Evolutionary conservation across 2,113 vertebrate genomes (phyloP).

Genomic region (Trematomus loennbergii): DNA sequence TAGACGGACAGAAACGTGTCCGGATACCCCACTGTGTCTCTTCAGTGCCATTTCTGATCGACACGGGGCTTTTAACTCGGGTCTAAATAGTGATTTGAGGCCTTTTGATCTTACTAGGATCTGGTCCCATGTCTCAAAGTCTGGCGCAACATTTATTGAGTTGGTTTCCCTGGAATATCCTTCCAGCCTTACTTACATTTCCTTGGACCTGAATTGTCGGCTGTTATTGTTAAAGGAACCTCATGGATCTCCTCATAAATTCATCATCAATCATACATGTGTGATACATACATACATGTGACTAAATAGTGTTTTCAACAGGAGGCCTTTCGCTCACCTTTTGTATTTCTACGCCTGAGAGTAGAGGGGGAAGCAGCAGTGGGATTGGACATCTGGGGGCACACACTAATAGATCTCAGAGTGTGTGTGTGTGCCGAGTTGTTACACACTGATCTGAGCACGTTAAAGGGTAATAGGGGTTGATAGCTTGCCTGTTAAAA

Average conservation of each 20-base stretch:
- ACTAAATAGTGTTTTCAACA: too few relatives aligned
- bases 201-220: too few relatives aligned
- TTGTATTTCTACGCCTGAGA: conserved; percentile 24
- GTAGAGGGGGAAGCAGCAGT: too few relatives aligned
- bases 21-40: conserved; percentile 60
- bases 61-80: conserved; percentile 67
- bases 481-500: conserved; percentile 60
- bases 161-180: too few relatives aligned
- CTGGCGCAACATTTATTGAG: too few relatives aligned
- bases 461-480: conserved; percentile 58
- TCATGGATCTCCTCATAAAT: too few relatives aligned
- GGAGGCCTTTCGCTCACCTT: conserved; percentile 53
- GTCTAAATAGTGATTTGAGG: conserved; percentile 43
- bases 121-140: too few relatives aligned
- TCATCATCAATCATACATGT: too few relatives aligned
- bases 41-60: conserved; percentile 69
- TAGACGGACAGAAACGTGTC: not conserved
- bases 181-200: too few relatives aligned
- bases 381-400: conserved; percentile 17
- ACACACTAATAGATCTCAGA: conserved; percentile 58
- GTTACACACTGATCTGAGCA: conserved; percentile 49
- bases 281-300: too few relatives aligned
- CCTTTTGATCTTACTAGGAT: too few relatives aligned
- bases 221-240: too few relatives aligned
- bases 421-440: conserved; percentile 19